Evolutionary conservation across 2,113 vertebrate species (phyloP).

Genomic region (Sylvia atricapilla): DNA sequence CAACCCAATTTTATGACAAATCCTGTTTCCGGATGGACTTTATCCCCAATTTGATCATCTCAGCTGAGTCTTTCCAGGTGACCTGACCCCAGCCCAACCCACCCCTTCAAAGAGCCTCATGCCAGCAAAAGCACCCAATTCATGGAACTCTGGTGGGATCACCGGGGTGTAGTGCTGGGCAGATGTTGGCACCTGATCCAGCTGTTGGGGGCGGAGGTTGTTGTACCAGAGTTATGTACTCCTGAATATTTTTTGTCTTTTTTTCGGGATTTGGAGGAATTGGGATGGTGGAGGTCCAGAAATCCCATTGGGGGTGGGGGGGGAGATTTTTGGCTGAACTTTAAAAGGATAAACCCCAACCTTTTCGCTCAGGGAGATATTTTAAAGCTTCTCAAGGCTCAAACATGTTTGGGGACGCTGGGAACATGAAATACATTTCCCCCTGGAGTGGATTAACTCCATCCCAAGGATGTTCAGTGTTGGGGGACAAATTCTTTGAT

Average conservation of each 20-base stretch:
- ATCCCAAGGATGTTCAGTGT: rapidly evolving
- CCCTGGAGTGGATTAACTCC: background rate
- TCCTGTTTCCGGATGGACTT: background rate
- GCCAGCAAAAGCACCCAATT: rapidly evolving
- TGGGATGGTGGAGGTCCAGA: rapidly evolving
- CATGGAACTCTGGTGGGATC: rapidly evolving
- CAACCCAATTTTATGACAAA: background rate
- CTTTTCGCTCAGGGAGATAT: background rate
- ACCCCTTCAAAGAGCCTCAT: rapidly evolving
- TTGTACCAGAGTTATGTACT: rapidly evolving
- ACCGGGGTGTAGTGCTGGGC: rapidly evolving
- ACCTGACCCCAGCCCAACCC: rapidly evolving
- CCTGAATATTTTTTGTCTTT: rapidly evolving
- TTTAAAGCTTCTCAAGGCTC: background rate
- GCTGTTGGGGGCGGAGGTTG: rapidly evolving
- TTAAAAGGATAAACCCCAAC: background rate
- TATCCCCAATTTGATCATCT: background rate
- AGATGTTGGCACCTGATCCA: background rate
- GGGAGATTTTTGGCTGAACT: background rate
- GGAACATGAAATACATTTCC: background rate
- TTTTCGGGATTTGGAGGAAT: too few species aligned
- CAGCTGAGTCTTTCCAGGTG: background rate
- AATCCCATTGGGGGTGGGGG: background rate
- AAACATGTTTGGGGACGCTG: rapidly evolving
- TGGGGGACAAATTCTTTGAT: background rate